Evolutionary conservation across 2,113 vertebrate genomes (phyloP).

Genomic region (Ascaphus truei): DNA sequence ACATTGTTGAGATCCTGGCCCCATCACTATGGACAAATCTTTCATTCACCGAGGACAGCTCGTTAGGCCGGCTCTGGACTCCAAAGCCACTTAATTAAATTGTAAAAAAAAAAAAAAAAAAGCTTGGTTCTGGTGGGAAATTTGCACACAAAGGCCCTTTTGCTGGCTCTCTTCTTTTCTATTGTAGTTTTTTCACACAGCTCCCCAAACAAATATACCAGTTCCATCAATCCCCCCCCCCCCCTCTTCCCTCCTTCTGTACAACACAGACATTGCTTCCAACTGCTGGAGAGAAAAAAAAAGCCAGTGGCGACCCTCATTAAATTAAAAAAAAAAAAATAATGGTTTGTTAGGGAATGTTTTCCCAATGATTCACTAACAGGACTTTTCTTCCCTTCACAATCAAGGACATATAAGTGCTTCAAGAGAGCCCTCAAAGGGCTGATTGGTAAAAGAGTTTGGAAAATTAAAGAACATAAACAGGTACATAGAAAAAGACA

Average conservation of each 20-base stretch:
- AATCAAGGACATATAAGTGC: conserved; percentile 72
- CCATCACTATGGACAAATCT: conserved; percentile 86
- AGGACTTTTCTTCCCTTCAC: conserved; percentile 56
- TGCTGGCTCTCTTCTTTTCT: conserved; percentile 55
- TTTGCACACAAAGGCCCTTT: conserved; percentile 94
- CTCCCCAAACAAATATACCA: conserved; percentile 45
- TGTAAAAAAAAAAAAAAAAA: conserved; percentile 68
- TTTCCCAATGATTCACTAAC: conserved; percentile 74
- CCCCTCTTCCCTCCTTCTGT: conserved; percentile 27
- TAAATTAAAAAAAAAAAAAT: conserved; percentile 52
- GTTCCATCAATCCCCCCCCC: conserved; percentile 25
- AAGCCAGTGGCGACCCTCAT: conserved; percentile 71
- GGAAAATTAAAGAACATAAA: conserved; percentile 80
- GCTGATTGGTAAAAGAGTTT: conserved; percentile 68
- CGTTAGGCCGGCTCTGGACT: conserved; percentile 79
- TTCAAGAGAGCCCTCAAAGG: conserved; percentile 71
- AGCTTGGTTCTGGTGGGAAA: conserved; percentile 83
- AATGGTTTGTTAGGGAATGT: conserved; percentile 67
- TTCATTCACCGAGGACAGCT: conserved; percentile 89
- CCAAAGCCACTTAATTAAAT: conserved; percentile 93
- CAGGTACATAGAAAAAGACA: conserved; percentile 74
- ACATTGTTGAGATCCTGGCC: conserved; percentile 79
- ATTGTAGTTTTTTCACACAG: conserved; percentile 37
- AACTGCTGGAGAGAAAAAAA: conserved; percentile 40
- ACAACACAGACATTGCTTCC: conserved; percentile 41